These are phyloP conservation scores for Silurus aristotelis DNA, from an alignment of 2,797 vertebrate genomes.

Conservation along the genomic window DNA sequence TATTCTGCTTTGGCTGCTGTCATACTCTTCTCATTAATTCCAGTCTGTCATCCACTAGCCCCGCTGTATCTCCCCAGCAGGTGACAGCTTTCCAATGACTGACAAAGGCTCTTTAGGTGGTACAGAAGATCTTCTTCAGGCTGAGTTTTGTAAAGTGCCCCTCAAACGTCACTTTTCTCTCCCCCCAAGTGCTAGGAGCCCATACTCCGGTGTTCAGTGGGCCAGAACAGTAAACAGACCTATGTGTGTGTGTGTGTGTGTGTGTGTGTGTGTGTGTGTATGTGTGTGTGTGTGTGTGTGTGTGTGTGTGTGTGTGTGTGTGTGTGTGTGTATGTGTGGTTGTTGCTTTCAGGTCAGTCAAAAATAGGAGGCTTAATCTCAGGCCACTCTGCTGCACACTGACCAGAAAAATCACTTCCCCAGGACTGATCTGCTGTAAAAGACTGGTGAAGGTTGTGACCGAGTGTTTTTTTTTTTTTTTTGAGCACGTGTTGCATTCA, in stretches of 20 bases:
- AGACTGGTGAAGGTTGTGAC: constrained; percentile 1
- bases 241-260: constrained; percentile 42
- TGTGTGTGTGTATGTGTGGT: background rate
- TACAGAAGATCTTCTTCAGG: constrained; percentile 80
- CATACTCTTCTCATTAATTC: constrained; percentile 81
- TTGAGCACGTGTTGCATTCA: constrained; percentile 16
- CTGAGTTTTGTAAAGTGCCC: constrained; percentile 77
- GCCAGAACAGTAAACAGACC: constrained; percentile 67
- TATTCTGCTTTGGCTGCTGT: constrained; percentile 60
- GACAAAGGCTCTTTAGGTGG: constrained; percentile 80
- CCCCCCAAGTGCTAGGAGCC: constrained; percentile 55
- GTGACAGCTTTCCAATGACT: constrained; percentile 79
- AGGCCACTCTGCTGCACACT: constrained; percentile 8
- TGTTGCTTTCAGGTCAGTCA: constrained; percentile 30
- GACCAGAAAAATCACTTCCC: constrained; percentile 19
- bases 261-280: constrained; percentile 40
- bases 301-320: constrained; percentile 39
- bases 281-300: background rate
- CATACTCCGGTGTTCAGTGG: constrained; percentile 63
- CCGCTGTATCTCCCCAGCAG: constrained; percentile 69
- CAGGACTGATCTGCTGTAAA: constrained; percentile 18
- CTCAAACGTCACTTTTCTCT: constrained; percentile 84
- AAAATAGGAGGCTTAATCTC: constrained; percentile 43
- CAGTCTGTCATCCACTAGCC: constrained; percentile 76
- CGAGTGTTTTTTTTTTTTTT: constrained; percentile 21